Percentiles rank a stretch among this genome's conserved stretches.
Evolutionary conservation across 2,888 invertebrate species (phyloP).

Genomic region (Polia nebulosa): DNA sequence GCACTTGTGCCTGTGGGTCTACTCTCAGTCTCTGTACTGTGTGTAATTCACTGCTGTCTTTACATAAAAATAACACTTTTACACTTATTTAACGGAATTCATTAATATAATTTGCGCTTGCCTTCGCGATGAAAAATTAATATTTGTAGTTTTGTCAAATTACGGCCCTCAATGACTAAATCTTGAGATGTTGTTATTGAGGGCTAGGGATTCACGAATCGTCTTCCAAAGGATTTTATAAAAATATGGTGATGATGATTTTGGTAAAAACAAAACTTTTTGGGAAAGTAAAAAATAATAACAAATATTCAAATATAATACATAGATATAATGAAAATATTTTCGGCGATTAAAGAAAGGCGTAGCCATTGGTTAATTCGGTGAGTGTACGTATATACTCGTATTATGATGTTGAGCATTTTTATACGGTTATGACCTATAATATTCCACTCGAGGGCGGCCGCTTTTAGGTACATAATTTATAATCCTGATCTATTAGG

Average conservation of each 20-base stretch:
- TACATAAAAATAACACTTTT: slow-evolving; percentile 49
- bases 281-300: neutral
- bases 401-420: slow-evolving; percentile 49
- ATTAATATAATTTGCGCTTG: neutral
- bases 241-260: neutral
- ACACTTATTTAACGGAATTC: slow-evolving; percentile 36
- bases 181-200: neutral
- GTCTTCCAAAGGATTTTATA: neutral
- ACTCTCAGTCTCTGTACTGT: slow-evolving; percentile 12
- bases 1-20: slow-evolving; percentile 59
- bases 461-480: slow-evolving; percentile 74
- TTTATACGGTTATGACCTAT: slow-evolving; percentile 70
- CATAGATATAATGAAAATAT: neutral
- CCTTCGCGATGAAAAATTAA: neutral
- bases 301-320: neutral
- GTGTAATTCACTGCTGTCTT: slow-evolving; percentile 49
- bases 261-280: neutral
- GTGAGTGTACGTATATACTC: too few relatives aligned
- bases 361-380: slow-evolving; percentile 19
- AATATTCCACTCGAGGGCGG: slow-evolving; percentile 71
- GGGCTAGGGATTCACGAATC: too few relatives aligned
- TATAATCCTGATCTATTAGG: slow-evolving; percentile 72
- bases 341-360: neutral
- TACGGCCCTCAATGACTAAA: neutral
- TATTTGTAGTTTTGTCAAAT: slow-evolving; percentile 8